These are phyloP conservation scores for Carabus problematicus DNA, from an alignment of 2,888 invertebrate genomes.

Conservation along the genomic window DNA sequence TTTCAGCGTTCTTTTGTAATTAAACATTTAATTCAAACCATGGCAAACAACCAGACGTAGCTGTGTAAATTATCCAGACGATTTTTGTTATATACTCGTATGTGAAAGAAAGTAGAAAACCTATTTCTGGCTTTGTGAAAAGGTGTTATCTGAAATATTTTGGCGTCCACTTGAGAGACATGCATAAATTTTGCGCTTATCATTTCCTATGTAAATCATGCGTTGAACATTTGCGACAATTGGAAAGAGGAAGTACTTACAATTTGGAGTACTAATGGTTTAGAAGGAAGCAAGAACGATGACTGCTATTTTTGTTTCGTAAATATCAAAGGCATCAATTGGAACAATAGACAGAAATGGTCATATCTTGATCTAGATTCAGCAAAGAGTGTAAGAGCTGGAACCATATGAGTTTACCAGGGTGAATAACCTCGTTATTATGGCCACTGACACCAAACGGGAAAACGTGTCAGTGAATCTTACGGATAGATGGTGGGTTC, in stretches of 20 bases:
- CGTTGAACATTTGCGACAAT: constrained; percentile 44
- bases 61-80: constrained; percentile 18
- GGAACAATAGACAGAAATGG: constrained; percentile 35
- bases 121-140: constrained; percentile 44
- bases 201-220: constrained; percentile 45
- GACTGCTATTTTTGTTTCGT: constrained; percentile 43
- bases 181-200: constrained; percentile 46
- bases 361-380: constrained; percentile 40
- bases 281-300: constrained; percentile 43
- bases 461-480: too few relatives aligned
- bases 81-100: constrained; percentile 15
- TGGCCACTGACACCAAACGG: too few relatives aligned
- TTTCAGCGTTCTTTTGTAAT: too few relatives aligned
- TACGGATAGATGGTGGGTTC: too few relatives aligned
- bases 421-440: too few relatives aligned
- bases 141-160: constrained; percentile 45
- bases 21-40: not conserved
- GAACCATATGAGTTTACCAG: too few relatives aligned
- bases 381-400: too few relatives aligned
- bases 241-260: constrained; percentile 24
- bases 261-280: constrained; percentile 33
- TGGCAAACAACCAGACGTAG: constrained; percentile 11
- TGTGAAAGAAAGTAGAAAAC: constrained; percentile 20
- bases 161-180: constrained; percentile 44
- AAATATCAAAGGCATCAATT: constrained; percentile 35